phyloP scores from a whole-genome alignment of 1,140 invertebrate genomes.

The Brachionus plicatilis region DNA sequence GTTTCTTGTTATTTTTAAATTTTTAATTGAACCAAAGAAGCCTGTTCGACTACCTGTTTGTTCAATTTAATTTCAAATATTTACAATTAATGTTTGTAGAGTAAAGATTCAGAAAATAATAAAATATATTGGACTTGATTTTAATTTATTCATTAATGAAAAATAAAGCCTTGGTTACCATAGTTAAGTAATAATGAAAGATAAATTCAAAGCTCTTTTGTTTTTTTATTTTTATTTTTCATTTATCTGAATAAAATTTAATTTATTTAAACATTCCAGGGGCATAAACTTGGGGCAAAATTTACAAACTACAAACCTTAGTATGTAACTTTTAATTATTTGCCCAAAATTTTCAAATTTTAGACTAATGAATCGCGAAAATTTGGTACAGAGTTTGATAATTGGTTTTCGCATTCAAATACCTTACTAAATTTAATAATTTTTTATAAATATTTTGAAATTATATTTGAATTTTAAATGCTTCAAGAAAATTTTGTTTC shows the following conservation, averaged over 20 bases:
- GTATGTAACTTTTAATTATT: neutral
- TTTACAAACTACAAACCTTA: neutral
- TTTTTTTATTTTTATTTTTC: neutral
- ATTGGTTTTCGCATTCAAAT: neutral
- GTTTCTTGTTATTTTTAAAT: neutral
- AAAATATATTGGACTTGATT: neutral
- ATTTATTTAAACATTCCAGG: neutral
- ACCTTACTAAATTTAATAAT: neutral
- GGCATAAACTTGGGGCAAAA: neutral
- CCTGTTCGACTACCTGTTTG: neutral
- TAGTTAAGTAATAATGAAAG: conserved; percentile 29
- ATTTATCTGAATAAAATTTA: neutral
- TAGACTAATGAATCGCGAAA: neutral
- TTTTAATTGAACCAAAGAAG: neutral
- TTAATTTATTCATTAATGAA: neutral
- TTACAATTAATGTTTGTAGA: conserved; percentile 24
- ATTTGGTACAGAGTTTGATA: neutral
- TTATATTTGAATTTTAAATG: neutral
- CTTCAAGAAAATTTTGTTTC: neutral
- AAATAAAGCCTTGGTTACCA: conserved; percentile 10
- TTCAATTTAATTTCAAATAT: conserved; percentile 14
- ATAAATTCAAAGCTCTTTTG: neutral
- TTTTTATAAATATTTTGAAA: neutral
- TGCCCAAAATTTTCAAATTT: neutral
- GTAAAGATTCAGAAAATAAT: neutral